Base-by-base conservation (phyloP, 1,140 invertebrate species). In the Cepaea nemoralis region DNA sequence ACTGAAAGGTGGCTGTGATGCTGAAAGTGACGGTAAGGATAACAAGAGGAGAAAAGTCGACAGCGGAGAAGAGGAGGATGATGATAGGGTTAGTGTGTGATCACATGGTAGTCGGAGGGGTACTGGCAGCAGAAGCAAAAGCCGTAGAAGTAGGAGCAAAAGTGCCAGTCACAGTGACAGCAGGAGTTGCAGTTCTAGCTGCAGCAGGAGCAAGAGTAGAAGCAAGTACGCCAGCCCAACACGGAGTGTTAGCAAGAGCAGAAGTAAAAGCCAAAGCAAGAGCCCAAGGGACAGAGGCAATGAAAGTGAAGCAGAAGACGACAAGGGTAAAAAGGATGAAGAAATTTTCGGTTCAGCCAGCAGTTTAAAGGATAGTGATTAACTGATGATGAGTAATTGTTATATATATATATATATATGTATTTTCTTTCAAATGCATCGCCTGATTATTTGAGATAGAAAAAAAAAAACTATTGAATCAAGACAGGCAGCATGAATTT, bases 321-420 rank as follows among this genome's bases (percentile, higher is more conserved):
- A 91, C 35, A 84, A 82, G 1, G 89, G 89, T 83, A 91, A 91
- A 82, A 90, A 92, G 71, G 91, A 91, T 67, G 91, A 90, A 77
- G 91, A 92, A 79, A 92, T 92, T 80, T 92, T 92, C 83, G 92
- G 92, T 39, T 89, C 90, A 73, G 89, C 86, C 24, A 90, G 90
- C 83, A 87, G 87, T 79, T 87, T 85, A 33, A 86, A 88, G 48
- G 86, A 88, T 33, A 85, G 83, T 85, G 78, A 81, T 69, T 85
- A 59, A 81, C n/a, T n/a, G n/a, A n/a, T n/a, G n/a, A n/a, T n/a
- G n/a, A n/a, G n/a, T n/a, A n/a, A n/a, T n/a, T n/a, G n/a, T n/a
- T n/a, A n/a, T n/a, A n/a, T n/a, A n/a, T n/a, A n/a, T n/a, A n/a
- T n/a, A n/a, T n/a, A n/a, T n/a, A n/a, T n/a, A n/a, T n/a, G n/a